Evolutionary conservation across 2,113 vertebrate genomes (phyloP).

Genomic region (Psammodynastes pulverulentus): DNA sequence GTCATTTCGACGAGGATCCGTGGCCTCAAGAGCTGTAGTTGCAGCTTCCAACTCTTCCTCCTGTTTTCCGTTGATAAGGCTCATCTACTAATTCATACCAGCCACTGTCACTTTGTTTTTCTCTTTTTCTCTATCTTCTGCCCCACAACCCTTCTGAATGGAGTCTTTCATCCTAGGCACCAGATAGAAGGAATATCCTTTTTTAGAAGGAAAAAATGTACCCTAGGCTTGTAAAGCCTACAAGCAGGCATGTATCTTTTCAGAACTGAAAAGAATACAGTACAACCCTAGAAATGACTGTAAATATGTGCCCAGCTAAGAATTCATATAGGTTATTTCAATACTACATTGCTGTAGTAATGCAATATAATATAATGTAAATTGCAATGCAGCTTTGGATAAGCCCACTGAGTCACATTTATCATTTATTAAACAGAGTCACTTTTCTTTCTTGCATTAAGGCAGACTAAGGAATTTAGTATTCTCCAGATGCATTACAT

Average conservation of each 20-base stretch:
- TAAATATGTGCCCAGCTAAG: neutral
- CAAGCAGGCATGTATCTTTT: neutral
- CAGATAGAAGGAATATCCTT: neutral
- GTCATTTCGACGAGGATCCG: neutral
- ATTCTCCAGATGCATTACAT: neutral
- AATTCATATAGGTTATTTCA: neutral
- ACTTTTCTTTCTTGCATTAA: neutral
- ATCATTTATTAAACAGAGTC: neutral
- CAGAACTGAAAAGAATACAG: neutral
- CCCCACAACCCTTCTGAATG: slow-evolving; percentile 22
- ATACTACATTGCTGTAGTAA: neutral
- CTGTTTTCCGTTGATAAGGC: slow-evolving; percentile 43
- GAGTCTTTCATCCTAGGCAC: slow-evolving; percentile 27
- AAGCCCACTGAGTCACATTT: neutral
- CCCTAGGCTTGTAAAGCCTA: neutral
- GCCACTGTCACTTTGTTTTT: neutral
- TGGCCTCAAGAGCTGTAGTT: neutral
- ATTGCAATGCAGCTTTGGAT: neutral
- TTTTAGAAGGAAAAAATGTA: neutral
- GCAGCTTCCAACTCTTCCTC: slow-evolving; percentile 28
- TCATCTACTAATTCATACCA: slow-evolving; percentile 41
- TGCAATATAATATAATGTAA: neutral
- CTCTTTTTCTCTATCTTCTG: neutral
- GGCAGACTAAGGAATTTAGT: neutral
- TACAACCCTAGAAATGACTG: neutral